A percentile compares a stretch with the other conserved stretches of the same genome.
phyloP scores from a whole-genome alignment of 23 tunicate genomes.

The Clavelina lepadiformis region DNA sequence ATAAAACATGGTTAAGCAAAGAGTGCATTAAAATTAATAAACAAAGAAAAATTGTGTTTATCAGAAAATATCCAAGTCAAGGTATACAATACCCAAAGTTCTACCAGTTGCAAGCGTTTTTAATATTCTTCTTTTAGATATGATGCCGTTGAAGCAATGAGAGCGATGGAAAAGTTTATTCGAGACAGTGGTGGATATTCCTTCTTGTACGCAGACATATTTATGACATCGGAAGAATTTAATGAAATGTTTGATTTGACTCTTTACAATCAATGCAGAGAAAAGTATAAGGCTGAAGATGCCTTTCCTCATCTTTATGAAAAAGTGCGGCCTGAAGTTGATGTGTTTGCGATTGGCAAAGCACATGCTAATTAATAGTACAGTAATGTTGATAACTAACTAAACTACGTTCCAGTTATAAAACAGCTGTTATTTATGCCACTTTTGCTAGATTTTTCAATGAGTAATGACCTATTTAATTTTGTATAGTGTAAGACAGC shows the following conservation, averaged over 20 bases:
- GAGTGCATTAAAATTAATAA: no score
- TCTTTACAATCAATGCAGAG: constrained; percentile 51
- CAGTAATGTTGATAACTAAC: no score
- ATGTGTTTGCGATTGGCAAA: constrained; percentile 62
- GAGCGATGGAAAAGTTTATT: constrained; percentile 75
- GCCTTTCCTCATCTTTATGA: constrained; percentile 83
- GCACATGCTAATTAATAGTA: constrained; percentile 19
- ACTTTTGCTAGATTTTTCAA: no score
- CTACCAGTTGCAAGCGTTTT: no score
- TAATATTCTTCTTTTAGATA: constrained; percentile 33
- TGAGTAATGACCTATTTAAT: no score
- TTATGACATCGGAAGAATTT: constrained; percentile 65
- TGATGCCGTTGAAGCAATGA: constrained; percentile 65
- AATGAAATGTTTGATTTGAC: constrained; percentile 80
- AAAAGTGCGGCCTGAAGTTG: constrained; percentile 68
- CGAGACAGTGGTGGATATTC: constrained; percentile 75
- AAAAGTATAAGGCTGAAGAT: constrained; percentile 45
- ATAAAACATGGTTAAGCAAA: no score
- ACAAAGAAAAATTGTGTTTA: no score
- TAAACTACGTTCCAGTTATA: no score
- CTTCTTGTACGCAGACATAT: constrained; percentile 79
- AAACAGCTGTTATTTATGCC: no score
- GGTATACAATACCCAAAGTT: no score
- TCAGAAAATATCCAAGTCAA: no score
- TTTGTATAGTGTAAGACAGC: no score